Conservation (phyloP, 2,113 vertebrate genomes). For the Sturnus vulgaris region DNA sequence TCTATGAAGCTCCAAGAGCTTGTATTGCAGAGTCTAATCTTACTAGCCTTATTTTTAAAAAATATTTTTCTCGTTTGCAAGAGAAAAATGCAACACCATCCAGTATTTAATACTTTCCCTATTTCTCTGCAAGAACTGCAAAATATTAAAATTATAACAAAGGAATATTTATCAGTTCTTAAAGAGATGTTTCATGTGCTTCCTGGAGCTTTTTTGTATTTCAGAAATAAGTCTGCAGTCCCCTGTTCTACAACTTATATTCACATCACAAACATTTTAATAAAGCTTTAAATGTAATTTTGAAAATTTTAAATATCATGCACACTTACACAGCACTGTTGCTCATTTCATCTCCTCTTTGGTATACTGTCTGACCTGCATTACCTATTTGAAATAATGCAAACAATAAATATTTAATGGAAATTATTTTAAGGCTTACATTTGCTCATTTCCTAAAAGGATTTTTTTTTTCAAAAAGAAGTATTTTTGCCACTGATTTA, state of each 20-base stretch:
- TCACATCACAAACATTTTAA: background rate
- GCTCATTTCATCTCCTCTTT: background rate
- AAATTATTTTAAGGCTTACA: background rate
- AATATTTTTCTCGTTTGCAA: background rate
- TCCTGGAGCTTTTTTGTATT: background rate
- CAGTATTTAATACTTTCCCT: background rate
- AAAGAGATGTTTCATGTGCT: background rate
- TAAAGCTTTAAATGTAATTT: background rate
- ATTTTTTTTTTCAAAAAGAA: background rate
- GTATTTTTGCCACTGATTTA: background rate
- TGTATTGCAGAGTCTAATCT: background rate
- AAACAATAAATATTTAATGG: background rate
- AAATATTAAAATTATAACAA: background rate
- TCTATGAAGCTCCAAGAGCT: background rate
- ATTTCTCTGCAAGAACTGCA: background rate
- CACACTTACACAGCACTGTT: background rate
- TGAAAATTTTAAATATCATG: background rate
- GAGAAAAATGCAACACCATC: background rate
- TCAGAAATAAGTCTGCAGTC: background rate
- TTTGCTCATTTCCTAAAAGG: background rate
- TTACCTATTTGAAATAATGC: background rate
- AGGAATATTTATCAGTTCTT: background rate
- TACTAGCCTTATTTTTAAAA: rapidly evolving
- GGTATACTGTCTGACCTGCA: background rate
- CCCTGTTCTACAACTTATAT: background rate